Evolutionary conservation across 2,888 invertebrate species (phyloP).

Genomic region (Graphium colonna): DNA sequence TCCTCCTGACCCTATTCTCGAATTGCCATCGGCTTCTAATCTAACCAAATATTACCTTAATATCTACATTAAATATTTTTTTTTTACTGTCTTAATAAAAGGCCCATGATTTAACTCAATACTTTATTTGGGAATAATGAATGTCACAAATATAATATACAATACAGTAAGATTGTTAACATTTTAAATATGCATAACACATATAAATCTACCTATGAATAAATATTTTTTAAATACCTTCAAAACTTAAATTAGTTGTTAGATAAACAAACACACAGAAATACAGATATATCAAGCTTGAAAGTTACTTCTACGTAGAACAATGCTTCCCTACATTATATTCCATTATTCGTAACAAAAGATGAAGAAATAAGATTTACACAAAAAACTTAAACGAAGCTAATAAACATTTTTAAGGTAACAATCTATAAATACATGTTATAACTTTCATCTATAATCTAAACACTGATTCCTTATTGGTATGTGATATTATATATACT

Average conservation of each 20-base stretch:
- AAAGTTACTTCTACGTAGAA: neutral
- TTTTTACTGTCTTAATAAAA: neutral
- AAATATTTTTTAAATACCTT: slow-evolving; percentile 7
- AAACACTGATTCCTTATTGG: slow-evolving; percentile 65
- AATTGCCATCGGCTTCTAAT: too few relatives aligned
- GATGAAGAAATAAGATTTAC: slow-evolving; percentile 10
- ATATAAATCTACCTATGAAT: slow-evolving; percentile 45
- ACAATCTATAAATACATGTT: slow-evolving; percentile 56
- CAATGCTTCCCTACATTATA: slow-evolving; percentile 6
- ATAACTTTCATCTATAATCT: slow-evolving; percentile 53
- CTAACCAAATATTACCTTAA: too few relatives aligned
- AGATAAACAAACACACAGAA: slow-evolving; percentile 1
- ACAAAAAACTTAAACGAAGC: slow-evolving; percentile 21
- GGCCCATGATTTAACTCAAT: slow-evolving; percentile 57
- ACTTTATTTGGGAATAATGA: slow-evolving; percentile 75
- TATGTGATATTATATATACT: slow-evolving; percentile 67
- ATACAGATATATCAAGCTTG: neutral
- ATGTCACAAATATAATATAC: slow-evolving; percentile 64
- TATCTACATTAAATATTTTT: too few relatives aligned
- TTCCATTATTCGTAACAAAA: neutral
- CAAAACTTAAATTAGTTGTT: neutral
- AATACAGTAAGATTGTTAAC: slow-evolving; percentile 66
- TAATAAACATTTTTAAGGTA: slow-evolving; percentile 21
- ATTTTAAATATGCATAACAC: slow-evolving; percentile 61
- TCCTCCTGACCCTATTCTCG: too few relatives aligned